phyloP scores from a whole-genome alignment of 2,888 invertebrate species.

The Apantesis nais region DNA sequence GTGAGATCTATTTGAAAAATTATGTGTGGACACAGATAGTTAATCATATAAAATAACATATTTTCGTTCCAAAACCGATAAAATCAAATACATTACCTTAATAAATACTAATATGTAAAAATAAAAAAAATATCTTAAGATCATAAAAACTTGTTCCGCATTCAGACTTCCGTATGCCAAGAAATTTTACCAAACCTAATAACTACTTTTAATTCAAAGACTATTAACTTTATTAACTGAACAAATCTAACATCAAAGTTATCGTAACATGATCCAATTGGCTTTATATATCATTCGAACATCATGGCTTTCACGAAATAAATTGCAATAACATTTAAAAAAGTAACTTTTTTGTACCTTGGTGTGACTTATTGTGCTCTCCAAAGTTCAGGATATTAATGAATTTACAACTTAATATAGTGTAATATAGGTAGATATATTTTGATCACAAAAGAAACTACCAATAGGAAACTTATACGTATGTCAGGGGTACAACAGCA shows the following conservation, averaged over 20 bases:
- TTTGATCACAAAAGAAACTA: not conserved
- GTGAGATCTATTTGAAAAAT: not conserved
- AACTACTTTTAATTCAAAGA: not conserved
- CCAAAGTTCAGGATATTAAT: not conserved
- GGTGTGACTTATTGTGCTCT: not conserved
- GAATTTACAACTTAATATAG: not conserved
- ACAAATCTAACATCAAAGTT: not conserved
- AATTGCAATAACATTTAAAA: not conserved
- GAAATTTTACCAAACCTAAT: not conserved
- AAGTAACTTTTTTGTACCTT: not conserved
- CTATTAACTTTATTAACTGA: not conserved
- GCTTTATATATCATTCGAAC: not conserved
- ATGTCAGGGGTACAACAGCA: not conserved
- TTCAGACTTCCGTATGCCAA: not conserved
- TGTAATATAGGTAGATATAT: not conserved
- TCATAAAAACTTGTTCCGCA: not conserved
- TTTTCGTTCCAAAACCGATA: not conserved
- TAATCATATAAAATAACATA: not conserved
- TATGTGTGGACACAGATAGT: not conserved
- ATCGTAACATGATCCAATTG: not conserved
- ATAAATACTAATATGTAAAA: conserved; percentile 1
- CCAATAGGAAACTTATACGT: not conserved
- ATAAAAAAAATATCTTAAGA: not conserved
- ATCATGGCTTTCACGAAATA: not conserved
- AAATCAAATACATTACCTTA: not conserved